These are phyloP conservation scores for Microcebus ravelobensis DNA, from an alignment of 2,113 vertebrate species.

Conservation along the genomic window DNA sequence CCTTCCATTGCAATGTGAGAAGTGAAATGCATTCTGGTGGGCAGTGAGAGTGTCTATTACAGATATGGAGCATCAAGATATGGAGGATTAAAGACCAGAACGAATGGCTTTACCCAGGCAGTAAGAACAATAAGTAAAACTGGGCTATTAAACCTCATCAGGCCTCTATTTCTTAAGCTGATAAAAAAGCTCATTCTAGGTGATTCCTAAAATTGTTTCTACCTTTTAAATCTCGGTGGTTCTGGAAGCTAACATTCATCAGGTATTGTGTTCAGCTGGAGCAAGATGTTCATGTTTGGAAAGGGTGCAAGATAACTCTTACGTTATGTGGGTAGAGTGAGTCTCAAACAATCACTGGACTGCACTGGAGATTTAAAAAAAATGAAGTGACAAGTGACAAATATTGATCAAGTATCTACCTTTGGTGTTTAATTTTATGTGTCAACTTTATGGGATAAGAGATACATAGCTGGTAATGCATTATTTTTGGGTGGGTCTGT, in stretches of 20 bases:
- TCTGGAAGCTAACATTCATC: neutral
- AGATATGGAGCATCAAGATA: neutral
- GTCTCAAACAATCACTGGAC: neutral
- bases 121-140: neutral
- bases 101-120: neutral
- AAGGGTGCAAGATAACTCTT: neutral
- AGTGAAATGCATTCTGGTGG: neutral
- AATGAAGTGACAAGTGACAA: neutral
- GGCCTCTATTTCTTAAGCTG: neutral
- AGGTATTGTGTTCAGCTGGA: neutral
- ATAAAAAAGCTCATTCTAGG: neutral
- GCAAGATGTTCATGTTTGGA: neutral
- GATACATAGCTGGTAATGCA: neutral
- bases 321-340: neutral
- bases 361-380: neutral
- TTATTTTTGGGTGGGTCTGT: neutral
- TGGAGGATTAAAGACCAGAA: neutral
- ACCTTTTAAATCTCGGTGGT: neutral
- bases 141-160: neutral
- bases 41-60: neutral
- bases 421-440: neutral
- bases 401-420: neutral
- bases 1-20: neutral
- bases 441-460: neutral
- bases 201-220: constrained; percentile 18